Conservation (phyloP, 2,888 invertebrate species). For the Argyra leucocephala region DNA sequence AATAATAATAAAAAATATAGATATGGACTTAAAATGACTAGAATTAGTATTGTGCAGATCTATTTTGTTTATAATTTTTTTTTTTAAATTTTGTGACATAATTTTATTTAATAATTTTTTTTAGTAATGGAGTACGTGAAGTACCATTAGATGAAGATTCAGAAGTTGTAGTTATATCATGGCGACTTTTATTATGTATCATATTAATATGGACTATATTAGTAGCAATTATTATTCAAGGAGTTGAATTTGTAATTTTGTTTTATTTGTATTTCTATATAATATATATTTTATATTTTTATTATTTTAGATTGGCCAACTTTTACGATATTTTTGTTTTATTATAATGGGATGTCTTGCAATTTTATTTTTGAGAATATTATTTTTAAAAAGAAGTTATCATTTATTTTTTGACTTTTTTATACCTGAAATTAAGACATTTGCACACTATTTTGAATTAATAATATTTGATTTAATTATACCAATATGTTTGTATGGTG, state of each 20-base stretch:
- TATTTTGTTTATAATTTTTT: too few relatives aligned
- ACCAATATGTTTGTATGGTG: constrained; percentile 67
- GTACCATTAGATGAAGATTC: neutral
- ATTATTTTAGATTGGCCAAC: constrained; percentile 16
- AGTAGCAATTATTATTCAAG: neutral
- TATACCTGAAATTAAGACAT: constrained; percentile 9
- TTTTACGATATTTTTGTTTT: constrained; percentile 14
- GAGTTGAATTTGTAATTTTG: neutral
- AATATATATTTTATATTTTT: neutral
- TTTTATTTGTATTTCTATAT: constrained; percentile 50
- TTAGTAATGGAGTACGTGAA: neutral
- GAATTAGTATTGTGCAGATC: too few relatives aligned
- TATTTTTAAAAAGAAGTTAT: constrained; percentile 18
- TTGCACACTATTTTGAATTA: neutral
- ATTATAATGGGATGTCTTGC: neutral
- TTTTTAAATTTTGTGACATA: too few relatives aligned
- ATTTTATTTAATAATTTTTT: too few relatives aligned
- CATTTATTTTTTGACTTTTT: constrained; percentile 15
- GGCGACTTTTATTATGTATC: constrained; percentile 9
- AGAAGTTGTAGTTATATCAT: neutral
- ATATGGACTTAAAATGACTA: too few relatives aligned
- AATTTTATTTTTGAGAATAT: neutral
- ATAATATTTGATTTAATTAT: constrained; percentile 21
- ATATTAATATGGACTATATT: constrained; percentile 51
- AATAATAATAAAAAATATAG: too few relatives aligned